Conservation (phyloP, 1,140 invertebrate species). For the Lutraria rhynchaena region DNA sequence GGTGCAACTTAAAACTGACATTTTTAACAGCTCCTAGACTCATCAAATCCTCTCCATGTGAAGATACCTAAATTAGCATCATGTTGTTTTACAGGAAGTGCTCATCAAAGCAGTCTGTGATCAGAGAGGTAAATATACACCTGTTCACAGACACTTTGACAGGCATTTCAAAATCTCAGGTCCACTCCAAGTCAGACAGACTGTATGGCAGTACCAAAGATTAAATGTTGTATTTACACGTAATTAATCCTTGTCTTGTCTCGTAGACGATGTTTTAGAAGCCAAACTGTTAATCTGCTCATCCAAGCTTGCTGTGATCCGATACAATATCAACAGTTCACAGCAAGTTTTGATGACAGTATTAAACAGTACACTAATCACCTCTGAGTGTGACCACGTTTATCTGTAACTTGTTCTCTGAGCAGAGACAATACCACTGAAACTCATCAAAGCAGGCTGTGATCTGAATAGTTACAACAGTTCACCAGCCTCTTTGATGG, state of each 20-base stretch:
- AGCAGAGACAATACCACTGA: not conserved
- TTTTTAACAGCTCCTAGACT: too few relatives aligned
- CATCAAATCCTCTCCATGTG: too few relatives aligned
- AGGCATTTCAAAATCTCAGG: slow-evolving; percentile 43
- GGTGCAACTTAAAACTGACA: too few relatives aligned
- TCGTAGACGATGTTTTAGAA: too few relatives aligned
- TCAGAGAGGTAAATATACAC: slow-evolving; percentile 16
- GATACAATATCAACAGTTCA: slow-evolving; percentile 21
- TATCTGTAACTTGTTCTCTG: too few relatives aligned
- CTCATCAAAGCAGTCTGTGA: slow-evolving; percentile 63
- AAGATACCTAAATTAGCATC: too few relatives aligned
- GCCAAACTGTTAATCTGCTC: not conserved
- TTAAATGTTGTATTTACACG: too few relatives aligned
- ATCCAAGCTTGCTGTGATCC: slow-evolving; percentile 54
- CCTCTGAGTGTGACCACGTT: not conserved
- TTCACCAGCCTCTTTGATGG: slow-evolving; percentile 51
- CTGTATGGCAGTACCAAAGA: too few relatives aligned
- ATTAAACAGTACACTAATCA: not conserved
- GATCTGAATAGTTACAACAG: slow-evolving; percentile 37
- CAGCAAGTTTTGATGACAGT: slow-evolving; percentile 43
- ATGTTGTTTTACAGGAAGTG: slow-evolving; percentile 24
- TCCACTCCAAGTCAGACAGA: too few relatives aligned
- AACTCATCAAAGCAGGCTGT: slow-evolving; percentile 61
- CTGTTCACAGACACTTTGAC: slow-evolving; percentile 61
- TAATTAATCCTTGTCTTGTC: not conserved